Base-by-base conservation (phyloP, 2,888 invertebrate species). In the Anodontia alba region DNA sequence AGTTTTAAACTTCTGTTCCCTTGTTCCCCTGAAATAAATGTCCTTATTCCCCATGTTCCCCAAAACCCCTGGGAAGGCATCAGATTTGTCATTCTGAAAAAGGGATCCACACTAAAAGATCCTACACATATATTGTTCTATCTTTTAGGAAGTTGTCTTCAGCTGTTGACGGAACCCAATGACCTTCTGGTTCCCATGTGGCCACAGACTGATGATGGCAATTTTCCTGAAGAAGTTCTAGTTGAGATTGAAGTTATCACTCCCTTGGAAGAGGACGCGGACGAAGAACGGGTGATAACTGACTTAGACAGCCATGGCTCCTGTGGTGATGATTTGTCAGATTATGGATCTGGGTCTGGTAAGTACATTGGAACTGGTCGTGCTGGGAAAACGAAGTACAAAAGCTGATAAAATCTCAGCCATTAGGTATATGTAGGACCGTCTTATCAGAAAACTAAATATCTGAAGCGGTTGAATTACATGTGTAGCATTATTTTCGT, bases 291-390 rank as follows among this genome's bases (percentile, higher is more conserved):
- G 12, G 62, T 69, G 7, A 36, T 71, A 29, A 74, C 38, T 17
- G 66, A 78, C 46, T 77, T 83, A 7, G 80, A 83, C 68, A 75
- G 26, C 29, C 62, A 33, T 36, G 71, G 23, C 2, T 42, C 70
- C 23, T 46, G 8, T 43, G 73, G 38, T 51, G 81, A 84, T 15
- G 82, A 87, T 12, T 57, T 68, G 23, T 86, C 86, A 17, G 88
- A 87, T 51, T 88, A 87, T 33, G 85, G 83, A n/a, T 88, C 88
- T 31, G 85, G 83, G n/a, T 88, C 88, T 31, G 88, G 88, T 88
- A 74, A 57, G 80, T 76, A 0, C 38, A 38, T 38, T 38, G 5
- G 5, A 38, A 38, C 38, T 12, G 12, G 5, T 38, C 12, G 38
- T 38, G n/a, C n/a, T 43, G 26, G 46, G 12, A 12, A 31, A 67